Conservation (phyloP, 2,797 vertebrate genomes). For the Distichodus sexfasciatus region DNA sequence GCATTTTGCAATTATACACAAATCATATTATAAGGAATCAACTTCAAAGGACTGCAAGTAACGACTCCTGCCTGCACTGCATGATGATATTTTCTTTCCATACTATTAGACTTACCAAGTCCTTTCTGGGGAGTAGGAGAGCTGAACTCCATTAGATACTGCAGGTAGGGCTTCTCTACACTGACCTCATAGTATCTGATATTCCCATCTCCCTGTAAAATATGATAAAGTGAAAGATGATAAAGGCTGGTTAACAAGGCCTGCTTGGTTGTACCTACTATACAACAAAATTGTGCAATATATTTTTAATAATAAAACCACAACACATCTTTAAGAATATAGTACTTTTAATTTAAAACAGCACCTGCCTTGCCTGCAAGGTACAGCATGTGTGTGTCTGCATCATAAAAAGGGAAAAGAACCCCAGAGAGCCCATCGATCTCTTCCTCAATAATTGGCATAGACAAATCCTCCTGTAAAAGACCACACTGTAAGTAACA, state of each 20-base stretch:
- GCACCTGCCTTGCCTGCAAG: slow-evolving; percentile 87
- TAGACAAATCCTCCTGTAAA: slow-evolving; percentile 84
- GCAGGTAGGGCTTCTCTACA: slow-evolving; percentile 85
- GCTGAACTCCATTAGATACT: slow-evolving; percentile 85
- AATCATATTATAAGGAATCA: no score
- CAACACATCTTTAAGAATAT: no score
- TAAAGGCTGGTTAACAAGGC: not conserved
- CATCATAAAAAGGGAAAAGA: slow-evolving; percentile 92
- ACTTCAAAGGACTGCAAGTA: not conserved
- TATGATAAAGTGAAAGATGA: not conserved
- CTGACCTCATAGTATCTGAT: slow-evolving; percentile 92
- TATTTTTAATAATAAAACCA: no score
- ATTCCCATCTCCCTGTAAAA: slow-evolving; percentile 86
- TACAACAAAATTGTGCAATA: not conserved
- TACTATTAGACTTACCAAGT: slow-evolving; percentile 77
- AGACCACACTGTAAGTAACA: not conserved
- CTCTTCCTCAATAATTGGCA: slow-evolving; percentile 88
- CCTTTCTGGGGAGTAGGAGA: slow-evolving; percentile 92
- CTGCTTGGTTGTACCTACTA: not conserved
- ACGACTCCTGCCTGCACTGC: no score
- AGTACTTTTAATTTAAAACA: not conserved
- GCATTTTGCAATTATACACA: no score
- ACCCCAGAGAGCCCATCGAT: slow-evolving; percentile 89
- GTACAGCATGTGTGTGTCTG: slow-evolving; percentile 95
- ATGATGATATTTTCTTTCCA: not conserved